phyloP scores from a whole-genome alignment of 2,797 vertebrate genomes.

The Melanotaenia parkinsoni region DNA sequence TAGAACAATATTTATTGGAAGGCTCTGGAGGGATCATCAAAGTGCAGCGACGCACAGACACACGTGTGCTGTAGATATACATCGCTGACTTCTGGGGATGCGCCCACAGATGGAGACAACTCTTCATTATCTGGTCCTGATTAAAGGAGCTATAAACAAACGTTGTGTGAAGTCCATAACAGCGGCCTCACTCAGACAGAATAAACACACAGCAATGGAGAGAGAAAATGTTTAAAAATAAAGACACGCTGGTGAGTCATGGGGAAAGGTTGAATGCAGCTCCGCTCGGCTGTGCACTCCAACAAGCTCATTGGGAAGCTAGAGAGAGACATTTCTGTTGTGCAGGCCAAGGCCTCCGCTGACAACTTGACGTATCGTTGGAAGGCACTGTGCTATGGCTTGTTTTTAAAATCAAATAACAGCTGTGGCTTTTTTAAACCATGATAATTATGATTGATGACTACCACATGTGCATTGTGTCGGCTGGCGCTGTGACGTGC shows the following conservation, averaged over 20 bases:
- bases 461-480: conserved; percentile 83
- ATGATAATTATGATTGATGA: conserved; percentile 86
- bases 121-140: conserved; percentile 75
- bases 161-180: conserved; percentile 77
- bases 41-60: conserved; percentile 15
- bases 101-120: conserved; percentile 54
- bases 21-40: conserved; percentile 34
- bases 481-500: conserved; percentile 74
- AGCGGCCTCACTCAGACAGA: conserved; percentile 70
- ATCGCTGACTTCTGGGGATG: conserved; percentile 62
- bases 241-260: conserved; percentile 78
- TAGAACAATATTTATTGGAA: conserved; percentile 46
- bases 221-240: conserved; percentile 81
- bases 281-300: conserved; percentile 70
- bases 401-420: conserved; percentile 85
- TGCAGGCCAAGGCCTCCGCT: conserved; percentile 82
- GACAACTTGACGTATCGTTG: conserved; percentile 84
- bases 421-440: conserved; percentile 84
- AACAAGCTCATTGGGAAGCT: conserved; percentile 67
- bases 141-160: conserved; percentile 79
- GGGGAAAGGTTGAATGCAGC: conserved; percentile 74
- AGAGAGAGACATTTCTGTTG: conserved; percentile 78
- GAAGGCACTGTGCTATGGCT: conserved; percentile 76
- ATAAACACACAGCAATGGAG: conserved; percentile 70
- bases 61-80: conserved; percentile 3